Evolutionary conservation across 2,797 vertebrate genomes (phyloP).

Genomic region (Varecia variegata): DNA sequence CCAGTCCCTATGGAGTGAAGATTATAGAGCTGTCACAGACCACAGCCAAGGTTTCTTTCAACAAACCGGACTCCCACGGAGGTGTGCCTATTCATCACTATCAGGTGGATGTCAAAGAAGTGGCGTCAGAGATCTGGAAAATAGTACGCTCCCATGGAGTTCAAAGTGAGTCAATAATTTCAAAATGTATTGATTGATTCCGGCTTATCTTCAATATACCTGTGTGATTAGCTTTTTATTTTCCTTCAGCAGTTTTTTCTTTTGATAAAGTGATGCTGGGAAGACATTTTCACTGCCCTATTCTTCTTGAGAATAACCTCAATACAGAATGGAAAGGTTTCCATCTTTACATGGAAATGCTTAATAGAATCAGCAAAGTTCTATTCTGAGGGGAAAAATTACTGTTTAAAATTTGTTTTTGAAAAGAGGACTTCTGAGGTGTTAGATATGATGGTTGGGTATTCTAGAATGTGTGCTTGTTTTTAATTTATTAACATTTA

Average conservation of each 20-base stretch:
- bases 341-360: background rate
- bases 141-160: constrained; percentile 94
- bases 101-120: constrained; percentile 95
- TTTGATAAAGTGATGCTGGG: background rate
- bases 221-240: background rate
- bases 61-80: constrained; percentile 96
- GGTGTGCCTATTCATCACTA: constrained; percentile 98
- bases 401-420: background rate
- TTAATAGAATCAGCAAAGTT: background rate
- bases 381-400: background rate
- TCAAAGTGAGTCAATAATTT: constrained; percentile 91
- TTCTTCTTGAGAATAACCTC: background rate
- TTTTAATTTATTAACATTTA: background rate
- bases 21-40: constrained; percentile 95
- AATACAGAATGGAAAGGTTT: background rate
- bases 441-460: background rate
- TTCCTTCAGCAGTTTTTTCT: background rate
- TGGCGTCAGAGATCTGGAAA: constrained; percentile 93
- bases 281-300: background rate
- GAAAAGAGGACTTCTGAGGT: background rate
- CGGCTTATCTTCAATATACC: background rate
- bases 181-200: background rate
- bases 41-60: constrained; percentile 94
- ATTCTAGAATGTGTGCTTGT: background rate
- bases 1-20: constrained; percentile 93